Evolutionary conservation across 37 sponge, comb jelly and placozoan genomes (phyloP), one percentile per base, ranked within the genome.

Genomic region (Agelas oroides): DNA sequence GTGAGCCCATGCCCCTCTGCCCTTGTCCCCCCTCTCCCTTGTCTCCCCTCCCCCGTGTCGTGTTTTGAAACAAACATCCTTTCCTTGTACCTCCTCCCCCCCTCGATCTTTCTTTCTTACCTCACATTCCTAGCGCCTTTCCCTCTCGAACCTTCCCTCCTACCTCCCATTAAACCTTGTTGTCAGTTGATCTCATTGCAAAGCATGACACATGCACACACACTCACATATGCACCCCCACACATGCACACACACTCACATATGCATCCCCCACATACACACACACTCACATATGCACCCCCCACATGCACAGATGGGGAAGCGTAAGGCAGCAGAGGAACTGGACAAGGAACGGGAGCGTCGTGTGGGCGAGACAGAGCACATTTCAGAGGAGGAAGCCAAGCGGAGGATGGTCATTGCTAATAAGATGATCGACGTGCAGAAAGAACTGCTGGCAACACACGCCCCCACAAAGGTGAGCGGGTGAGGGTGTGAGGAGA

Each of bases 401-500:
- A 19, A 77, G 65, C 60, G 77, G 2, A 75, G 87, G 6, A 30
- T 91, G 20, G 30, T 53, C 57, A 74, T 91, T 37, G 87, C 87
- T 16, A 28, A 74, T 71, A 81, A 77, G 66, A 41, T 91, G 67
- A 17, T 91, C 18, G 83, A 80, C 37, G 91, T 91, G 0, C 91
- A 91, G 83, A 86, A 86, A 38, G 91, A 91, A 40, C 65, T 91
- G 34, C 40, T 91, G 3, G 63, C 87, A 12, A 71, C 91, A 40
- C 87, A 77, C 28, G 32, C 67, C 38, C 91, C 82, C 11, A 53
- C 59, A 16, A 86, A 91, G 83, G 91, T 91, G n/a, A 16, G 59
- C 15, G 23, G 28, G 67, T 46, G 46, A 46, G 46, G 8, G 46
- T 3, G 46, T 46, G 46, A 46, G 3, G 3, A 12, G 46, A 12